Conservation (phyloP, 2,113 vertebrate genomes). For the Nothobranchius furzeri region DNA sequence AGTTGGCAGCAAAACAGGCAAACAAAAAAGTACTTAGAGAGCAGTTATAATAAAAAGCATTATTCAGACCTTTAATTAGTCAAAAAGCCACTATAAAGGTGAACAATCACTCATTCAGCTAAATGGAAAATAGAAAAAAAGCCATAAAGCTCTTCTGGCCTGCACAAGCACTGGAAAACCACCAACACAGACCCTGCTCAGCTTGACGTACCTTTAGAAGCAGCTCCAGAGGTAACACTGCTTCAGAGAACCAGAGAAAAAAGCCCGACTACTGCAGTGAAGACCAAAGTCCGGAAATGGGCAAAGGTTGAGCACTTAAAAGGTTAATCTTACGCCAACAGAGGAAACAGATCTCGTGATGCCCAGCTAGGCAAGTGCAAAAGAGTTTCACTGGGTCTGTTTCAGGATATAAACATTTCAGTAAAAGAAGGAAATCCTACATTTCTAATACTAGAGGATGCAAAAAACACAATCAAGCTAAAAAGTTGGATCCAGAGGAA, state of each 20-base stretch:
- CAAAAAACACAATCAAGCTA: neutral
- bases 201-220: conserved; percentile 54
- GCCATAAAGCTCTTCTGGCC: neutral
- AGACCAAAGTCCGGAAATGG: conserved; percentile 66
- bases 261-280: conserved; percentile 8
- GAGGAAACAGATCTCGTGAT: conserved; percentile 60
- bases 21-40: neutral
- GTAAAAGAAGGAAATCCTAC: too few relatives aligned
- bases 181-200: neutral
- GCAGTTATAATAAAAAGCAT: neutral
- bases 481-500: conserved; percentile 31
- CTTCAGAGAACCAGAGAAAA: neutral
- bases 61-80: neutral
- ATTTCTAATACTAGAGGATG: too few relatives aligned
- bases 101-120: neutral
- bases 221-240: conserved; percentile 43
- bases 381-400: neutral
- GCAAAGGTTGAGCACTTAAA: conserved; percentile 77
- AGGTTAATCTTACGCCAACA: conserved; percentile 72
- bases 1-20: neutral
- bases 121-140: neutral
- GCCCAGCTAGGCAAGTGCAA: conserved; percentile 35
- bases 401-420: too few relatives aligned
- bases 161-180: neutral
- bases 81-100: neutral